Evolutionary conservation across 1,140 invertebrate species (phyloP).

Genomic region (Armadillidium nasatum): DNA sequence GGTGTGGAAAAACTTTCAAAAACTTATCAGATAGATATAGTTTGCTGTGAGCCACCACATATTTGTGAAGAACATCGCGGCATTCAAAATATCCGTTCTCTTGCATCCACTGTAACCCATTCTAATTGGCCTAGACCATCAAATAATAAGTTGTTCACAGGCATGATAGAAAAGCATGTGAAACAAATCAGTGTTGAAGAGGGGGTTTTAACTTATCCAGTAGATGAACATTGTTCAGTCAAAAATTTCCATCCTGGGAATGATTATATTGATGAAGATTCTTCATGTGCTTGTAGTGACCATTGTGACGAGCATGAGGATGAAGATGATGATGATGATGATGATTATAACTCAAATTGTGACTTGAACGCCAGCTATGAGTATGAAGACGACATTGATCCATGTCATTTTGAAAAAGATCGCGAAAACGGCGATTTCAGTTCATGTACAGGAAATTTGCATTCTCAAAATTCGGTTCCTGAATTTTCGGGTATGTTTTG

Average conservation of each 20-base stretch:
- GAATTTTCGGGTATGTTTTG: too few relatives aligned
- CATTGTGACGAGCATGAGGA: constrained; percentile 18
- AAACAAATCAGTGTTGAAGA: neutral
- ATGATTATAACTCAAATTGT: neutral
- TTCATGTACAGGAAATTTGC: too few relatives aligned
- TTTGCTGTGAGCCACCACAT: constrained; percentile 41
- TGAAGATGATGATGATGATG: constrained; percentile 24
- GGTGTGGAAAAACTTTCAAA: constrained; percentile 26
- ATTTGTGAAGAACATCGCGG: constrained; percentile 39
- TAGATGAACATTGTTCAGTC: neutral
- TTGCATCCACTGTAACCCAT: too few relatives aligned
- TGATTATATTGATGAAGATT: constrained; percentile 41
- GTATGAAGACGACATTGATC: too few relatives aligned
- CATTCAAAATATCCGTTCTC: too few relatives aligned
- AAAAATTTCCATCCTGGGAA: constrained; percentile 33
- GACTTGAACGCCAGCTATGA: too few relatives aligned
- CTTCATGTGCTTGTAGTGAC: constrained; percentile 35
- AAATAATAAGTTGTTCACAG: too few relatives aligned
- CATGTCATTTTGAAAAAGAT: too few relatives aligned
- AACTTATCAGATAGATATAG: constrained; percentile 44
- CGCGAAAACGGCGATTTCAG: too few relatives aligned
- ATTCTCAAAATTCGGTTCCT: too few relatives aligned
- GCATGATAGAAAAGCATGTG: too few relatives aligned
- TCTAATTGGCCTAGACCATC: too few relatives aligned
- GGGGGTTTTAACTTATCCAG: neutral